Evolutionary conservation across 2,888 invertebrate genomes (phyloP), one percentile per base, ranked within the genome.

Genomic region (Parnassius apollo): DNA sequence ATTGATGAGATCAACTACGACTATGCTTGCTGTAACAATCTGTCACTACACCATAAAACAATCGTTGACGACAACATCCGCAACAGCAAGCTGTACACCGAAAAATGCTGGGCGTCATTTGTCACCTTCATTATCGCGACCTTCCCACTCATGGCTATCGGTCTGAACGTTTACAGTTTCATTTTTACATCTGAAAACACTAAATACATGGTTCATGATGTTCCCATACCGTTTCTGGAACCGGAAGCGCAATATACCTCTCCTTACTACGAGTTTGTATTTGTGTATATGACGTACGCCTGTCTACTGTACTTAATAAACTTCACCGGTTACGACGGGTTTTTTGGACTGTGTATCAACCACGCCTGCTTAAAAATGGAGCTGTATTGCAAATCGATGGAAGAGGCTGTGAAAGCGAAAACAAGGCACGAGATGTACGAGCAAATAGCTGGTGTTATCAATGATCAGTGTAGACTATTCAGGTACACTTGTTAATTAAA

Each of bases 361-460:
- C 87, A 88, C 67, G 82, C 83, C 0, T 86, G 87, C 44, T 61
- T 86, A 64, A 87, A 87, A 67, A 84, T 87, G 73, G 73, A 75
- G 3, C 7, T 86, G 18, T 78, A 71, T 11, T 83, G 86, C 61
- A 71, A 71, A 22, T 70, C 67, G 1, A 62, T 87, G 45, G 78
- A 83, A 1, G 80, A 84, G 0, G 81, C 82, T 0, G 62, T 84
- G 65, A 58, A 57, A 0, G 66, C 61, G 13, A 68, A 69, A 0
- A 57, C 57, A 0, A 49, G 22, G 0, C 51, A 56, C 0, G 65
- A 69, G 0, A 56, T 75, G 3, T 65, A 70, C 9, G 51, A 50
- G 0, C 71, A 64, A 1, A 67, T 86, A 2, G 67, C 73, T 0
- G 63, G 58, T 0, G 82, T 85, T 12, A 80, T 88, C n/a, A 60